phyloP scores from a whole-genome alignment of 1,140 invertebrate species.

The Sitophilus oryzae region DNA sequence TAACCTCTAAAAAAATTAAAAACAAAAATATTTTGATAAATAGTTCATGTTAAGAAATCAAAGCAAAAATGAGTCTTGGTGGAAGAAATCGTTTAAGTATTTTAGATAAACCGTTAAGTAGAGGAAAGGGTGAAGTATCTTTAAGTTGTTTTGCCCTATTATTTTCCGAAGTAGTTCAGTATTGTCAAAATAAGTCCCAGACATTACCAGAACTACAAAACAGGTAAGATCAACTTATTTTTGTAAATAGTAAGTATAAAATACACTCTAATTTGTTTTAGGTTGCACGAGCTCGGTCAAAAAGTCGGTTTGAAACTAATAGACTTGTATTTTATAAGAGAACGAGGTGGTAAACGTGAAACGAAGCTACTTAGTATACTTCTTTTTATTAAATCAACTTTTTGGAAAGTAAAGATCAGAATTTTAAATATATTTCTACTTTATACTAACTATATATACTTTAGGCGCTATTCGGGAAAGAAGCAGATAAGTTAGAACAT shows the following conservation, averaged over 20 bases:
- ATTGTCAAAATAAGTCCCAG: constrained; percentile 92
- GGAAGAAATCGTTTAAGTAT: constrained; percentile 69
- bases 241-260: not conserved
- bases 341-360: constrained; percentile 90
- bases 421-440: too few species aligned
- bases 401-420: constrained; percentile 91
- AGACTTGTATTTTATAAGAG: constrained; percentile 89
- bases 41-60: too few species aligned
- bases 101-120: constrained; percentile 85
- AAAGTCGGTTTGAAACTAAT: constrained; percentile 91
- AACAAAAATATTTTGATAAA: too few species aligned
- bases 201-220: constrained; percentile 92
- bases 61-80: constrained; percentile 43
- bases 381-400: constrained; percentile 89
- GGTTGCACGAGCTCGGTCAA: constrained; percentile 86
- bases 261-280: constrained; percentile 44
- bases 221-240: constrained; percentile 56
- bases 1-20: too few species aligned
- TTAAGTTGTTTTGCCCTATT: constrained; percentile 90
- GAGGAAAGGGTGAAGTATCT: constrained; percentile 87
- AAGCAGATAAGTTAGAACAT: constrained; percentile 97
- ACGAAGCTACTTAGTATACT: constrained; percentile 93
- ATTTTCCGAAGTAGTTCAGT: constrained; percentile 97
- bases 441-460: constrained; percentile 1
- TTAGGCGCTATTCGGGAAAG: constrained; percentile 90